Evolutionary conservation across 2,888 invertebrate species (phyloP).

Genomic region (Coenonympha arcania): DNA sequence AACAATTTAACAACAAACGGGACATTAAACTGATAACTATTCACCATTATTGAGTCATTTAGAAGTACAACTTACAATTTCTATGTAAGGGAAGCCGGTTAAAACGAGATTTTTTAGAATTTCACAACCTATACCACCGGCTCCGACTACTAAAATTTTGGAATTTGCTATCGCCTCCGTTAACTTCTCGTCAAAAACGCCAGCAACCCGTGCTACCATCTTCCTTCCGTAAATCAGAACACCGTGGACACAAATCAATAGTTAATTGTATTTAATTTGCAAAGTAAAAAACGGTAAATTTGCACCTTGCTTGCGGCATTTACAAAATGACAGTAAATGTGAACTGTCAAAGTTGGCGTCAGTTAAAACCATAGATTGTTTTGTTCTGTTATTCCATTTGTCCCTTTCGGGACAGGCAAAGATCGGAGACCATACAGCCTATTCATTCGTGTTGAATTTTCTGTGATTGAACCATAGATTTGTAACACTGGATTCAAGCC

Average conservation of each 20-base stretch:
- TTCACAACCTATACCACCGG: conserved; percentile 99
- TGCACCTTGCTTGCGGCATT: no score
- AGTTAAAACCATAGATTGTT: no score
- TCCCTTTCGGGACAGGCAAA: no score
- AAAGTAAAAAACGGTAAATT: no score
- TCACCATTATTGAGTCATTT: neutral
- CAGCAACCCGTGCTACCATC: conserved; percentile 80
- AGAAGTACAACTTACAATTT: conserved; percentile 82
- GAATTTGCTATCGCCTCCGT: conserved; percentile 78
- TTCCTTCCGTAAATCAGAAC: conserved; percentile 28
- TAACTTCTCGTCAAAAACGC: conserved; percentile 78
- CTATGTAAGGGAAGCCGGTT: conserved; percentile 93
- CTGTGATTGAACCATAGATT: no score
- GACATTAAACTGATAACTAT: neutral
- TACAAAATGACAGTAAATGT: no score
- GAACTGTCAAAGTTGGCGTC: no score
- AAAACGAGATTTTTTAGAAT: conserved; percentile 97
- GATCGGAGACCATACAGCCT: no score
- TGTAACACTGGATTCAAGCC: no score
- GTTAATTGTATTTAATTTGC: no score
- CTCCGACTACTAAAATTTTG: conserved; percentile 92
- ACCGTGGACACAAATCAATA: conserved; percentile 13
- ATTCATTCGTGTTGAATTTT: no score
- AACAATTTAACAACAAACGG: neutral
- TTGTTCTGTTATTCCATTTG: no score